Percentiles rank a stretch among this genome's conserved stretches.
Conservation (phyloP, 2,797 vertebrate genomes). For the Xenops minutus region DNA sequence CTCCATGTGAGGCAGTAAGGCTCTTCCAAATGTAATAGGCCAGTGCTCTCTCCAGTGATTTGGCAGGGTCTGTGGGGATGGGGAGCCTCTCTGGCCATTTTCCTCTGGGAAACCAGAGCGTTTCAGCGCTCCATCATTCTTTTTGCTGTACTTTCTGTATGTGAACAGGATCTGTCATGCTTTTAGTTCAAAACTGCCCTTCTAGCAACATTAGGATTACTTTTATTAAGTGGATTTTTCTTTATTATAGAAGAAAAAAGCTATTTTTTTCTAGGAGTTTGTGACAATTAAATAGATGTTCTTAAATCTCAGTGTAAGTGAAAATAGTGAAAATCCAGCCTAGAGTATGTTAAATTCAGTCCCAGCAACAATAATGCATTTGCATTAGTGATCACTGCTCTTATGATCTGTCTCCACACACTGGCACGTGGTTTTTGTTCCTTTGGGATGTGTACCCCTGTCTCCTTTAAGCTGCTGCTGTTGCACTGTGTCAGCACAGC, state of each 20-base stretch:
- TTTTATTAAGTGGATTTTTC: not conserved
- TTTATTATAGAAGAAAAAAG: not conserved
- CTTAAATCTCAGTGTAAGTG: not conserved
- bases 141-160: not conserved
- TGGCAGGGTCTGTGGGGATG: not conserved
- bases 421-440: not conserved
- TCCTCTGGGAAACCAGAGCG: not conserved
- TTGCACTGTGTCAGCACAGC: not conserved
- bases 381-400: fast-evolving
- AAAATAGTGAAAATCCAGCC: not conserved
- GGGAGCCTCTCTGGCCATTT: not conserved
- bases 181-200: not conserved
- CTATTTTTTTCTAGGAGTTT: not conserved
- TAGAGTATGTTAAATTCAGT: not conserved
- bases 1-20: conserved; percentile 32
- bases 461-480: not conserved
- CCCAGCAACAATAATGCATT: not conserved
- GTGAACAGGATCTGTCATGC: not conserved
- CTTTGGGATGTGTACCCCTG: not conserved
- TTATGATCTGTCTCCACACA: not conserved
- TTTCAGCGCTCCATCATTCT: not conserved
- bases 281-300: not conserved
- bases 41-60: not conserved
- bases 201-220: not conserved
- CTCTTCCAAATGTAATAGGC: conserved; percentile 16